These are phyloP conservation scores for Tetragonula clypearis DNA, from an alignment of 1,140 invertebrate genomes.

Conservation along the genomic window DNA sequence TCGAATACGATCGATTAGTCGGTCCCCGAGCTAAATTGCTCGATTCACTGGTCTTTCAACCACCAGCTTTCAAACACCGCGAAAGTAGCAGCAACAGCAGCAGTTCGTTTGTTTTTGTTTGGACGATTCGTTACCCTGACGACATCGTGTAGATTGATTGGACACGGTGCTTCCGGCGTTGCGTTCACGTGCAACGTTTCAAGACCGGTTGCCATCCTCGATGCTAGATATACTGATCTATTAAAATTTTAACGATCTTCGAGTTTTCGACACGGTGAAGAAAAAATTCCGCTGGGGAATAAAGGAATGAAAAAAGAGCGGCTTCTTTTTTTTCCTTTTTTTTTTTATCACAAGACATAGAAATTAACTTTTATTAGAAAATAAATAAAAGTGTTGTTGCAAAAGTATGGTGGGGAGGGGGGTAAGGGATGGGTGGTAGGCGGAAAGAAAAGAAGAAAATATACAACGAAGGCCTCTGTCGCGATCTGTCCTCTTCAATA, in stretches of 20 bases:
- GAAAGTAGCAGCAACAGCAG: constrained; percentile 21
- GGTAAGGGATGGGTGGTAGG: constrained; percentile 22
- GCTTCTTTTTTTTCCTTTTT: too few species aligned
- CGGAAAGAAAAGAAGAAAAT: constrained; percentile 59
- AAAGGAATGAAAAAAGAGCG: constrained; percentile 15
- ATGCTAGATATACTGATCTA: background rate
- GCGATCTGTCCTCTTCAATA: constrained; percentile 68
- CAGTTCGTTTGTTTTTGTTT: constrained; percentile 70
- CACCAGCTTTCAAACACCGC: constrained; percentile 1
- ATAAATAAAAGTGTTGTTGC: constrained; percentile 78
- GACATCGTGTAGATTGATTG: constrained; percentile 77
- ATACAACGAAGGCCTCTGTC: constrained; percentile 61
- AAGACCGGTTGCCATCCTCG: background rate
- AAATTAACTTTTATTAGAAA: constrained; percentile 79
- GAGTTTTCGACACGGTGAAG: too few species aligned
- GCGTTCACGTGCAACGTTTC: background rate
- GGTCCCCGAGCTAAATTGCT: background rate
- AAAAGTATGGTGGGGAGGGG: constrained; percentile 37
- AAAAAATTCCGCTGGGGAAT: background rate
- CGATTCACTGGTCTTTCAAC: constrained; percentile 7
- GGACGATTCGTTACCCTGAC: constrained; percentile 73
- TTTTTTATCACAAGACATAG: constrained; percentile 77
- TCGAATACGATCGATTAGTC: background rate
- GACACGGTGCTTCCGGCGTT: constrained; percentile 34
- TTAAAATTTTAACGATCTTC: background rate